Conservation (phyloP, 2,888 invertebrate species). For the Diaperis boleti region DNA sequence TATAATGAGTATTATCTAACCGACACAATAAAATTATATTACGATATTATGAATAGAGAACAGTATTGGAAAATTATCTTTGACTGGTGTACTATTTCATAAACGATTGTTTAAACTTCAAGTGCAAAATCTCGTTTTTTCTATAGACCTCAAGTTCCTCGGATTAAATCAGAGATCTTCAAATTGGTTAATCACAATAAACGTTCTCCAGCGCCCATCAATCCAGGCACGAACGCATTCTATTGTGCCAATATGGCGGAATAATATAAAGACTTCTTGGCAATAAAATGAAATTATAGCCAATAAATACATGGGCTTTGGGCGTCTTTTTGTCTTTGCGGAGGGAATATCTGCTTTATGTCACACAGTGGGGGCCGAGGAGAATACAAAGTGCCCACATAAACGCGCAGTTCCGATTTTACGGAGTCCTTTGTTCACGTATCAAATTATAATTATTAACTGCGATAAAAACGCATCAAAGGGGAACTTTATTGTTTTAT, state of each 20-base stretch:
- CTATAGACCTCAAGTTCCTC: no score
- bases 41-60: no score
- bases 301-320: slow-evolving; percentile 32
- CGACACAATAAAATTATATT: no score
- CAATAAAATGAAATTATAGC: slow-evolving; percentile 35
- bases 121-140: no score
- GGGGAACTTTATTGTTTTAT: neutral
- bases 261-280: slow-evolving; percentile 31
- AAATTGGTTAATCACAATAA: slow-evolving; percentile 28
- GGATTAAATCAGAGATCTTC: slow-evolving; percentile 18
- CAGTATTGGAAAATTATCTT: no score
- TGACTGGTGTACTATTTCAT: no score
- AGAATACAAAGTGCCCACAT: slow-evolving; percentile 32
- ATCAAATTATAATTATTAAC: slow-evolving; percentile 7
- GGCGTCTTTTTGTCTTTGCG: slow-evolving; percentile 39
- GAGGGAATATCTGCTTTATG: slow-evolving; percentile 44
- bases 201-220: slow-evolving; percentile 15
- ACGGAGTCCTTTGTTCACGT: neutral
- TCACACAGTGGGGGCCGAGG: slow-evolving; percentile 19
- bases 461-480: neutral
- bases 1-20: no score
- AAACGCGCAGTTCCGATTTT: slow-evolving; percentile 9
- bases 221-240: slow-evolving; percentile 22
- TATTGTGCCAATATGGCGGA: slow-evolving; percentile 16
- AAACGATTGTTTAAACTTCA: no score